A percentile compares a stretch with the other conserved stretches of the same genome.
These are phyloP conservation scores for Lordiphosa andalusiaca DNA, from an alignment of 2,888 invertebrate species.

Conservation along the genomic window DNA sequence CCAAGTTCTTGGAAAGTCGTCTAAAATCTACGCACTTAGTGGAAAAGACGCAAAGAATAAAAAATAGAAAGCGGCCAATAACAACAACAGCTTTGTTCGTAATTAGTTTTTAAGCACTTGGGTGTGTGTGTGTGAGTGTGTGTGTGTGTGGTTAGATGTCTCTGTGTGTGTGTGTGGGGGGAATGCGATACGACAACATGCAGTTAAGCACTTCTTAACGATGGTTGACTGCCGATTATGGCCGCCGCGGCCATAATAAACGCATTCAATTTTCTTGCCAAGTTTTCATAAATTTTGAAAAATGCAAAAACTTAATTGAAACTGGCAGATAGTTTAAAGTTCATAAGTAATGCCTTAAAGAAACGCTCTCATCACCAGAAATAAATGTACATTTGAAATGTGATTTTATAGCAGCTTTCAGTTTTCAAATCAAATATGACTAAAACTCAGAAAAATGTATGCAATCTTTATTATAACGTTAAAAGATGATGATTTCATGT, in stretches of 20 bases:
- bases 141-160: constrained; percentile 18
- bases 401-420: no score
- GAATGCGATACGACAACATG: constrained; percentile 64
- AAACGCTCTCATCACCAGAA: no score
- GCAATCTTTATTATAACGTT: no score
- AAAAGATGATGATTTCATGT: no score
- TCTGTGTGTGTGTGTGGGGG: constrained; percentile 31
- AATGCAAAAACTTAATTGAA: not conserved
- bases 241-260: constrained; percentile 41
- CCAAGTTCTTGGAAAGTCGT: constrained; percentile 21
- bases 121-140: constrained; percentile 18
- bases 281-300: constrained; percentile 29
- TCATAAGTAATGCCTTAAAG: no score
- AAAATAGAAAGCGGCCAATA: constrained; percentile 25
- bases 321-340: no score
- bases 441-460: no score
- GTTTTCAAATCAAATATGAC: no score
- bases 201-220: constrained; percentile 70
- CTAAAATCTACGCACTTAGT: constrained; percentile 48
- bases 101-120: constrained; percentile 71
- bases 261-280: constrained; percentile 69
- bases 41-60: constrained; percentile 1
- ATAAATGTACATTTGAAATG: no score
- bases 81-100: constrained; percentile 58
- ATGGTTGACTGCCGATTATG: constrained; percentile 66